phyloP scores from a whole-genome alignment of 2,113 vertebrate species.

The Cynocephalus volans region DNA sequence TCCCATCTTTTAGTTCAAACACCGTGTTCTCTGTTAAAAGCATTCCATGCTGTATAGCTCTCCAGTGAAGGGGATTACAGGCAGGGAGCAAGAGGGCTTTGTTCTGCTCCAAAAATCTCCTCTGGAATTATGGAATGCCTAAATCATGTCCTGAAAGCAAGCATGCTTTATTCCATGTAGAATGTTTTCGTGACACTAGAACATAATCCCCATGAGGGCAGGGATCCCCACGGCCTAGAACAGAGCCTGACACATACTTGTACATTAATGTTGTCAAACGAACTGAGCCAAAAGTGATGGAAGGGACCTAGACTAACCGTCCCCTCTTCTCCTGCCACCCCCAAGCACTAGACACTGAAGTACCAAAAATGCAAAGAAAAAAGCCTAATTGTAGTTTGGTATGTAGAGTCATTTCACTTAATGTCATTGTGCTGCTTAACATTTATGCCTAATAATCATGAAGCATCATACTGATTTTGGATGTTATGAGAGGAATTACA shows the following conservation, averaged over 20 bases:
- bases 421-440: no score
- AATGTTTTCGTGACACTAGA: neutral
- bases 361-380: neutral
- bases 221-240: no score
- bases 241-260: neutral
- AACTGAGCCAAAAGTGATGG: neutral
- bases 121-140: neutral
- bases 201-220: neutral
- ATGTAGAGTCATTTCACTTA: neutral
- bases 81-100: neutral
- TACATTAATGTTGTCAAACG: neutral
- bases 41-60: neutral
- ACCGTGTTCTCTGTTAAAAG: neutral
- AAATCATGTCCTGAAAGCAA: neutral
- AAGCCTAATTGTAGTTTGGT: neutral
- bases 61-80: neutral
- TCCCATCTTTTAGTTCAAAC: neutral
- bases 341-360: neutral
- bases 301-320: neutral
- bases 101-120: neutral
- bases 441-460: neutral
- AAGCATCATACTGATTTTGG: neutral
- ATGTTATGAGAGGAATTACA: neutral
- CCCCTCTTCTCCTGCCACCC: neutral
- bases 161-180: neutral